Conservation (phyloP, 2,797 vertebrate species). For the Sebastes reedi region DNA sequence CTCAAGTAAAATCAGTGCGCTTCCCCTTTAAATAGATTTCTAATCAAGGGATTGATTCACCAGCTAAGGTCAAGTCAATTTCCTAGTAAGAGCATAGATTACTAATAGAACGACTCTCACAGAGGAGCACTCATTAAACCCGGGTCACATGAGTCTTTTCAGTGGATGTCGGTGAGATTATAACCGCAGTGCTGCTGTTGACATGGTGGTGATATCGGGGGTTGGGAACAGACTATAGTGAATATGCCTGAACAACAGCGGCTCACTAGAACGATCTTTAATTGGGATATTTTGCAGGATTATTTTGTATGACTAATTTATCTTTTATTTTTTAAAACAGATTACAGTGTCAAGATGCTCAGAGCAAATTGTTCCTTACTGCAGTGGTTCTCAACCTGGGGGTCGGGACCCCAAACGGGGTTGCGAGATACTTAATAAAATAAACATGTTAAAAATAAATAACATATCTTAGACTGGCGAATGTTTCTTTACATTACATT, state of each 20-base stretch:
- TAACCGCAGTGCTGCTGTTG: background rate
- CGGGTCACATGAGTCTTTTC: constrained; percentile 1
- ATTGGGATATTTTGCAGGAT: background rate
- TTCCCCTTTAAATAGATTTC: constrained; percentile 37
- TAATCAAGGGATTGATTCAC: constrained; percentile 48
- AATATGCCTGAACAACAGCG: background rate
- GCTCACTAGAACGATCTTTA: background rate
- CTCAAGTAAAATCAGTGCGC: constrained; percentile 4
- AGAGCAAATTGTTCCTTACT: no score
- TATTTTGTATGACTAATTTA: background rate
- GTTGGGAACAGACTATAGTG: background rate
- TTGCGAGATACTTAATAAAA: no score
- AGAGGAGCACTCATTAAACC: constrained; percentile 35
- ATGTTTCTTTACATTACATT: no score
- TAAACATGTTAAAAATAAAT: no score
- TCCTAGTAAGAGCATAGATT: constrained; percentile 21
- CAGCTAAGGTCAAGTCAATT: constrained; percentile 36
- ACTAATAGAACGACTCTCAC: constrained; percentile 17
- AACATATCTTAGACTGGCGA: no score
- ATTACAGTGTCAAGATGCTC: background rate
- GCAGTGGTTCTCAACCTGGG: no score
- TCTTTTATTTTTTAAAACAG: background rate
- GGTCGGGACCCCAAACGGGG: no score
- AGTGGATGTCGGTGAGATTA: background rate
- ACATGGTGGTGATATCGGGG: background rate